Evolutionary conservation across 2,888 invertebrate genomes (phyloP).

Genomic region (Dendrolimus pini): DNA sequence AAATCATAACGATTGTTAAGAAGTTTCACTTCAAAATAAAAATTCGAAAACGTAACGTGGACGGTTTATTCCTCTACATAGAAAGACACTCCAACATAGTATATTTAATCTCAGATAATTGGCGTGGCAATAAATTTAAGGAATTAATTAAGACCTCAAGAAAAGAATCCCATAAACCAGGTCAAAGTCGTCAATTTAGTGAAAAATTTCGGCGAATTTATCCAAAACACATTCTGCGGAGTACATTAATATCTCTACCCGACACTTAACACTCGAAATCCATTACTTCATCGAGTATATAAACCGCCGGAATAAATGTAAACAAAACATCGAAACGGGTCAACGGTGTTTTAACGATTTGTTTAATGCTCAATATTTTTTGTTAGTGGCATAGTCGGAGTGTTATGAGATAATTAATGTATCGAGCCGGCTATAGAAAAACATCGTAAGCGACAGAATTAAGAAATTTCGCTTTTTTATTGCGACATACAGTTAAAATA

Average conservation of each 20-base stretch:
- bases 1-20: too few relatives aligned
- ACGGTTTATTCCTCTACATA: too few relatives aligned
- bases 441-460: too few relatives aligned
- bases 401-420: too few relatives aligned
- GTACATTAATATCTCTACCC: not conserved
- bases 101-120: not conserved
- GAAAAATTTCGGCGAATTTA: not conserved
- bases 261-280: not conserved
- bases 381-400: conserved; percentile 1
- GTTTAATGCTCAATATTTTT: conserved; percentile 36
- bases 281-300: conserved; percentile 15
- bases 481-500: too few relatives aligned
- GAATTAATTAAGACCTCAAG: not conserved
- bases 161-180: not conserved
- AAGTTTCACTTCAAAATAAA: too few relatives aligned
- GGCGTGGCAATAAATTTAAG: not conserved
- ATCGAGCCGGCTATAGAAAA: too few relatives aligned
- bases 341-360: conserved; percentile 40
- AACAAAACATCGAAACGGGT: conserved; percentile 37
- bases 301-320: conserved; percentile 24
- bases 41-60: too few relatives aligned
- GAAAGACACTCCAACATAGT: too few relatives aligned
- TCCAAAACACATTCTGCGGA: not conserved
- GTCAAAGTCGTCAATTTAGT: not conserved
- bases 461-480: too few relatives aligned